These are phyloP conservation scores for Esox niger DNA, from an alignment of 2,113 vertebrate species.

Conservation along the genomic window DNA sequence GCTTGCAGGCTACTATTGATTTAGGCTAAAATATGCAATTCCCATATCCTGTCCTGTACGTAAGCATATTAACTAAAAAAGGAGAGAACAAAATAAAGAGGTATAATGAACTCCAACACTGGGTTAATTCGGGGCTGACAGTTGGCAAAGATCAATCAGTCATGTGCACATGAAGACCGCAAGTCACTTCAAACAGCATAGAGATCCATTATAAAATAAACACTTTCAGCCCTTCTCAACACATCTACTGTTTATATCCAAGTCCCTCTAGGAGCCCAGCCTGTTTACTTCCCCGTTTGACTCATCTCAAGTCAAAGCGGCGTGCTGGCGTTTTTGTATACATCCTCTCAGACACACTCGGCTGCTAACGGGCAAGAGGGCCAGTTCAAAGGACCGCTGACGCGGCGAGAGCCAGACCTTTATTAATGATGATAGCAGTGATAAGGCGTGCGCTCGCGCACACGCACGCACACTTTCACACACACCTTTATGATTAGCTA, in stretches of 20 bases:
- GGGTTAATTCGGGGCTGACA: constrained; percentile 18
- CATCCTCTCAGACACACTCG: constrained; percentile 46
- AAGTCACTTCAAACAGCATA: constrained; percentile 41
- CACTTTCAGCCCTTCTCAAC: constrained; percentile 37
- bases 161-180: constrained; percentile 18
- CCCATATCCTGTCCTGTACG: no score
- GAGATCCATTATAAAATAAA: constrained; percentile 49
- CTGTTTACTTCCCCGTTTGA: constrained; percentile 52
- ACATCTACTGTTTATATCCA: constrained; percentile 38
- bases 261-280: constrained; percentile 38
- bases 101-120: background rate
- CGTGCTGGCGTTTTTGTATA: constrained; percentile 50
- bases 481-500: background rate
- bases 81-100: background rate
- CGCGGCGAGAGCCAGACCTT: constrained; percentile 45
- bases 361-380: constrained; percentile 35
- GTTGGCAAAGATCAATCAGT: background rate
- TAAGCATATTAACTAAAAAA: background rate
- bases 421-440: constrained; percentile 37
- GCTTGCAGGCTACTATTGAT: no score
- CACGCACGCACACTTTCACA: background rate
- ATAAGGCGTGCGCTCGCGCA: constrained; percentile 22
- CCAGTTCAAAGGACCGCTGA: constrained; percentile 48
- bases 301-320: constrained; percentile 47
- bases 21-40: no score